phyloP scores from a whole-genome alignment of 1,140 invertebrate species.

The Helicorthomorpha holstii region DNA sequence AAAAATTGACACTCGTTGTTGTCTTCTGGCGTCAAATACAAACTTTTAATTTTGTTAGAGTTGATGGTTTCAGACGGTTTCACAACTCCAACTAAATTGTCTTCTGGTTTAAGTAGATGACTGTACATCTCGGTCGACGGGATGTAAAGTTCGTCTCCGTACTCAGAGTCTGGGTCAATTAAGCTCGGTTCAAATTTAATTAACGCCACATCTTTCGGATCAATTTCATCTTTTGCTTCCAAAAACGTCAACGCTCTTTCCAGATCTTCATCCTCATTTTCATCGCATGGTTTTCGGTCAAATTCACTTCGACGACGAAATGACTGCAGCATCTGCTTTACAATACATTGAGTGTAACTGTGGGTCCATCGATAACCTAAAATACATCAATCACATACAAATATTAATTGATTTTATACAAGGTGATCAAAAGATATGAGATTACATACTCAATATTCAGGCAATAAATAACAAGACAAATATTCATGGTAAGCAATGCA shows the following conservation, averaged over 20 bases:
- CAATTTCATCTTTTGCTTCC: slow-evolving; percentile 33
- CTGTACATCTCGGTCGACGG: slow-evolving; percentile 36
- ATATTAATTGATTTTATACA: background rate
- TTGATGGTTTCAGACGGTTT: too few relatives aligned
- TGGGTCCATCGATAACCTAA: slow-evolving; percentile 55
- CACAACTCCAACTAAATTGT: too few relatives aligned
- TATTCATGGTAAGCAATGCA: too few relatives aligned
- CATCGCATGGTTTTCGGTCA: slow-evolving; percentile 15
- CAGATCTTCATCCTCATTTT: slow-evolving; percentile 26
- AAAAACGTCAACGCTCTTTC: slow-evolving; percentile 31
- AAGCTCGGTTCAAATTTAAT: slow-evolving; percentile 58
- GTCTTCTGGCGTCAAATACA: too few relatives aligned
- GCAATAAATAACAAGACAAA: too few relatives aligned
- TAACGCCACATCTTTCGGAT: slow-evolving; percentile 48
- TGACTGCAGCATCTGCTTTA: slow-evolving; percentile 53
- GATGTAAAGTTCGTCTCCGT: slow-evolving; percentile 58
- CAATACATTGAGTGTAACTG: slow-evolving; percentile 60
- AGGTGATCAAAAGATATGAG: background rate
- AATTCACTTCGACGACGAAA: slow-evolving; percentile 28
- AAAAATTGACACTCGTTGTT: too few relatives aligned
- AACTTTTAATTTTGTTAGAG: too few relatives aligned
- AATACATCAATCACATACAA: background rate
- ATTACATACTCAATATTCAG: too few relatives aligned
- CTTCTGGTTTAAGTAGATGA: too few relatives aligned
- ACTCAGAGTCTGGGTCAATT: slow-evolving; percentile 41